A percentile compares a stretch with the other conserved stretches of the same genome.
Evolutionary conservation across 2,113 vertebrate genomes (phyloP).

Genomic region (Zosterops pallidus): DNA sequence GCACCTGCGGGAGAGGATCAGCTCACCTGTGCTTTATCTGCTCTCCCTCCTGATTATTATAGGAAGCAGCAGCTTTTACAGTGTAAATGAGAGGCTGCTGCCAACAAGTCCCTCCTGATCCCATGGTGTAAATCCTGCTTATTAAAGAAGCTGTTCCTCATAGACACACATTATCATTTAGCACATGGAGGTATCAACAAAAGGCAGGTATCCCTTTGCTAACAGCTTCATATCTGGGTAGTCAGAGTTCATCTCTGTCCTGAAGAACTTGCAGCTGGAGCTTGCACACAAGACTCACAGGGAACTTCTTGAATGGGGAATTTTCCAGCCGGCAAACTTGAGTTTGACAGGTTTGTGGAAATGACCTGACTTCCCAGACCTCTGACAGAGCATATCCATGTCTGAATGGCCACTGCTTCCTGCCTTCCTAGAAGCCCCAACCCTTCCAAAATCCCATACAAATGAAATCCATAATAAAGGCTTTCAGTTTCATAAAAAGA

Average conservation of each 20-base stretch:
- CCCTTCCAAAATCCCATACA: not conserved
- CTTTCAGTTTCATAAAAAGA: not conserved
- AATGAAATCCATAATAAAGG: not conserved
- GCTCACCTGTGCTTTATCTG: not conserved
- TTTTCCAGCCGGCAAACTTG: not conserved
- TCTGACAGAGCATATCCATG: not conserved
- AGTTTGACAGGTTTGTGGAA: not conserved
- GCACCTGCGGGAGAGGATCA: not conserved
- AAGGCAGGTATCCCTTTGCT: not conserved
- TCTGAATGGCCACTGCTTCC: not conserved
- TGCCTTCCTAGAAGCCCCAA: not conserved
- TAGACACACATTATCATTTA: rapidly evolving
- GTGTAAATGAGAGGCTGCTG: not conserved
- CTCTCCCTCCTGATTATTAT: not conserved
- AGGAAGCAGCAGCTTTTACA: not conserved
- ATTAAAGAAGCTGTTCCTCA: not conserved
- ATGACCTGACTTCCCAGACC: not conserved
- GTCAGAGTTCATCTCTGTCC: not conserved
- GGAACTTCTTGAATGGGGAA: not conserved
- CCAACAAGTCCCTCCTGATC: not conserved
- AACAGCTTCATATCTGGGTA: not conserved
- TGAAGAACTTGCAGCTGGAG: not conserved
- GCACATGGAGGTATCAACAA: not conserved
- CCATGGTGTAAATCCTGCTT: not conserved
- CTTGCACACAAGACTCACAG: not conserved